These are phyloP conservation scores for Linurgus olivaceus DNA, from an alignment of 2,797 vertebrate species.

Conservation along the genomic window DNA sequence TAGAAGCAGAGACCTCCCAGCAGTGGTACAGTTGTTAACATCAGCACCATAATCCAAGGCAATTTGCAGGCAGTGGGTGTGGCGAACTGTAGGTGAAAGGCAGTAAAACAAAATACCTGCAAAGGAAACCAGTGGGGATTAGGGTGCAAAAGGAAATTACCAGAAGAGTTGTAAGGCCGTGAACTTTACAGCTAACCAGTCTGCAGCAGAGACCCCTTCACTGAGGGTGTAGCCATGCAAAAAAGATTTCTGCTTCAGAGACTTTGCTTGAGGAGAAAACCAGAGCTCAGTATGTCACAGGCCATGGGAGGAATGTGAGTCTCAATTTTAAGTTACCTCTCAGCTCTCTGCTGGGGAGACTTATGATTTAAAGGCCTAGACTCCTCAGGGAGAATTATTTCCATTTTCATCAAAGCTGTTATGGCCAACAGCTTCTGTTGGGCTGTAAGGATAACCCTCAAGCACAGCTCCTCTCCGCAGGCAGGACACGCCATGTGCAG, in stretches of 20 bases:
- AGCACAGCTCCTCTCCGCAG: neutral
- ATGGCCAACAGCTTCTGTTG: neutral
- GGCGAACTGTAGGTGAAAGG: slow-evolving; percentile 83
- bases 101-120: slow-evolving; percentile 92
- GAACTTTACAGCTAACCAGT: neutral
- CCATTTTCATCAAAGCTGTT: neutral
- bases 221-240: neutral
- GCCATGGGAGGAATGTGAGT: neutral
- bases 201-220: neutral
- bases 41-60: slow-evolving; percentile 84
- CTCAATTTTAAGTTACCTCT: neutral
- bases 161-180: neutral
- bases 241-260: neutral
- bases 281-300: neutral
- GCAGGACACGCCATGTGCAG: rapidly evolving
- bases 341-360: neutral
- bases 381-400: neutral
- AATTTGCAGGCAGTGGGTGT: slow-evolving; percentile 81
- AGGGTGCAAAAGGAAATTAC: neutral
- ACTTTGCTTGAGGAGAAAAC: neutral
- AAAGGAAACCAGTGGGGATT: slow-evolving; percentile 10
- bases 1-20: slow-evolving; percentile 85
- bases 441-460: neutral
- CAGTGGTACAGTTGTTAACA: slow-evolving; percentile 80
- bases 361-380: neutral